Evolutionary conservation across 2,797 vertebrate genomes (phyloP), one percentile per base, ranked within the genome.

Genomic region (Lerista edwardsae): DNA sequence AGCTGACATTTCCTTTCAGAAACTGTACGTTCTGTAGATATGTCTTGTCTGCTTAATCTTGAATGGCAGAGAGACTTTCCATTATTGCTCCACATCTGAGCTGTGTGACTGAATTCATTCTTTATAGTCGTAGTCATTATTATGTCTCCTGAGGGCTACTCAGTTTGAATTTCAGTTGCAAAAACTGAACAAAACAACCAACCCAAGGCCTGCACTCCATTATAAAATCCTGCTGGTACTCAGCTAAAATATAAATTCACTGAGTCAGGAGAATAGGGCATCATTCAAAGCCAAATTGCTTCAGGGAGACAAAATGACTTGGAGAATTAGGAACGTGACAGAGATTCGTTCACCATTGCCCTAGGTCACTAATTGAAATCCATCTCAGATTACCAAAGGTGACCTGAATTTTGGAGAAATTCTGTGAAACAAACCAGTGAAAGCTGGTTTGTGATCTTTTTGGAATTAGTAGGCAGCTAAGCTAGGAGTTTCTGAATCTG

Each of bases 211-310:
- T 94, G 91, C 86, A 88, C 87, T 92, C 92, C 93, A 90, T 92
- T 91, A 94, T 93, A 93, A 91, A 95, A 93, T 86, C 89, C 92
- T 92, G 72, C 90, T 92, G 68, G 69, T 67, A 64, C 44, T 90
- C 84, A 92, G 86, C 89, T 89, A 78, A 93, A 94, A 90, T 93
- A 94, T 91, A 93, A 94, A 87, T 92, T 94, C 88, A 92, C 85
- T 75, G 86, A 77, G 88, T 92, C 89, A 85, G 81, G 90, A 92
- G 89, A 94, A 90, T 71, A 91, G 64, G 80, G 88, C 92, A 94
- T 91, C 90, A 83, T 93, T 93, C 89, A 91, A 93, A 93, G 91
- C 74, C 90, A 93, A 93, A 94, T 95, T 94, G 91, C 88, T 95
- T 91, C 94, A 91, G 76, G 90, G 92, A 94, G 74, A 88, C 74